Evolutionary conservation across 2,888 invertebrate genomes (phyloP).

Genomic region (Plebejus argus): DNA sequence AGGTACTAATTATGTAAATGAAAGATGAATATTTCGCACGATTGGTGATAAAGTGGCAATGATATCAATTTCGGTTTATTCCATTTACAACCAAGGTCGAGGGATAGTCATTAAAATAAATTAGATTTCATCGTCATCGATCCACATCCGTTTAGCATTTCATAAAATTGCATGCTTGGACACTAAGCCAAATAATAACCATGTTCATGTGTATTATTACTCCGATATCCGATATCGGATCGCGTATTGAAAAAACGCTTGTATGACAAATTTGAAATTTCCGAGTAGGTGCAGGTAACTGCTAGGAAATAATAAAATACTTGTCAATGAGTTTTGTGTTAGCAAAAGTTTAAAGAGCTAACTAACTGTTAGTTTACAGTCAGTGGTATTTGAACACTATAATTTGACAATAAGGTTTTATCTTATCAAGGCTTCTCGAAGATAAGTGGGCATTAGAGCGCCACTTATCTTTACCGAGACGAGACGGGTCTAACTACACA

Average conservation of each 20-base stretch:
- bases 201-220: not conserved
- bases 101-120: not conserved
- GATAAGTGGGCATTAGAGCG: constrained; percentile 42
- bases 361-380: not conserved
- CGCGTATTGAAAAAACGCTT: no score
- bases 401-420: constrained; percentile 40
- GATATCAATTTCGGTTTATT: constrained; percentile 26
- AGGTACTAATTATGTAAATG: not conserved
- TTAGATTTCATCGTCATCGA: not conserved
- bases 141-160: not conserved
- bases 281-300: no score
- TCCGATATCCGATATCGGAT: not conserved
- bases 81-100: constrained; percentile 12
- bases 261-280: not conserved
- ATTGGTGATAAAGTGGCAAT: constrained; percentile 9
- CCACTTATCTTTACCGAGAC: constrained; percentile 49
- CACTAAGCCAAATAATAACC: not conserved
- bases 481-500: constrained; percentile 52
- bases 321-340: not conserved
- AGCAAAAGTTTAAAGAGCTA: not conserved
- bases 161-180: not conserved
- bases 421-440: constrained; percentile 44
- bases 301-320: not conserved
- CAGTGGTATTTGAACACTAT: constrained; percentile 23
- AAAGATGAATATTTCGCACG: not conserved